Percentiles rank a stretch among this genome's conserved stretches.
Evolutionary conservation across 1,140 invertebrate genomes (phyloP).

Genomic region (Ips nitidus): DNA sequence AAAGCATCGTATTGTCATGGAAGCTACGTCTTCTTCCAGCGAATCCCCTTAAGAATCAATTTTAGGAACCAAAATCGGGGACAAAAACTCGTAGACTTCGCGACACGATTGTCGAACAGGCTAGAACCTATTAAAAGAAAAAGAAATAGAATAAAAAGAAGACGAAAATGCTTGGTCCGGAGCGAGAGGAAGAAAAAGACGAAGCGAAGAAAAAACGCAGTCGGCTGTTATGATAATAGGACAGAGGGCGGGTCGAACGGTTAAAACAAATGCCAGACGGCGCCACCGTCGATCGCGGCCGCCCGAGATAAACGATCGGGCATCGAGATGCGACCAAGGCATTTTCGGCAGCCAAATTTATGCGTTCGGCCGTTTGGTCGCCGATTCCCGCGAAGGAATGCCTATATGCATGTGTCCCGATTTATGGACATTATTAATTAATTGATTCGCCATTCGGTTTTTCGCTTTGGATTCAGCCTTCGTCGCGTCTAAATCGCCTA

Average conservation of each 20-base stretch:
- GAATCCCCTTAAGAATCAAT: too few relatives aligned
- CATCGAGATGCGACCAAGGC: constrained; percentile 28
- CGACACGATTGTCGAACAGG: background rate
- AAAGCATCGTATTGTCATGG: too few relatives aligned
- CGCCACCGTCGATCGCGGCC: constrained; percentile 43
- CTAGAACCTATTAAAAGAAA: background rate
- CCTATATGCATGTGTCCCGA: constrained; percentile 25
- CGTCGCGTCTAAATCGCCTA: too few relatives aligned
- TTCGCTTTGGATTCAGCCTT: too few relatives aligned
- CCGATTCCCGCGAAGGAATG: constrained; percentile 27
- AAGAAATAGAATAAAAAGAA: background rate
- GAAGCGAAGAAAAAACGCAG: constrained; percentile 11
- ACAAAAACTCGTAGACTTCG: background rate
- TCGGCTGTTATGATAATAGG: constrained; percentile 47
- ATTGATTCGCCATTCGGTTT: constrained; percentile 17
- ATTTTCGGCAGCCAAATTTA: constrained; percentile 35
- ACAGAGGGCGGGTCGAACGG: constrained; percentile 45
- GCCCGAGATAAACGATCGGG: constrained; percentile 45
- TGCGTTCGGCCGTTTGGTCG: constrained; percentile 25
- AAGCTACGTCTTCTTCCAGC: too few relatives aligned
- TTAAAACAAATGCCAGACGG: constrained; percentile 49
- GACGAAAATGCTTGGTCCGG: background rate
- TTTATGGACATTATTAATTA: constrained; percentile 32
- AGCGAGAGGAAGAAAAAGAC: constrained; percentile 7
- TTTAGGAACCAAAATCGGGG: background rate